phyloP scores from a whole-genome alignment of 2,888 invertebrate species.

The Tyria jacobaeae region DNA sequence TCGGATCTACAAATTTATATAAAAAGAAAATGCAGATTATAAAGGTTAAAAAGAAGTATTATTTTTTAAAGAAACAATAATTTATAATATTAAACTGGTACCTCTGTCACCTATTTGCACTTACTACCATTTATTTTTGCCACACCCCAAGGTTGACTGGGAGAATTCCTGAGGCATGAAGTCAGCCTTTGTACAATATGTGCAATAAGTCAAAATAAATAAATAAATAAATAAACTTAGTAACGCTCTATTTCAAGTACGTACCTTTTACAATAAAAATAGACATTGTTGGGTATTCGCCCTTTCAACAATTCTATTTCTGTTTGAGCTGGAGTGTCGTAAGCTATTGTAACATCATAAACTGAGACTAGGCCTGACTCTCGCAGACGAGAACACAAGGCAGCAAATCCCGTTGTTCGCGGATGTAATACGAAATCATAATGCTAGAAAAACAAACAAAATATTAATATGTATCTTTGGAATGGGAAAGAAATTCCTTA shows the following conservation, averaged over 20 bases:
- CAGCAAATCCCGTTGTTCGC: slow-evolving; percentile 93
- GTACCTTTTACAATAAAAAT: slow-evolving; percentile 91
- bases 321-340: slow-evolving; percentile 92
- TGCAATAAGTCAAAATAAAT: too few relatives aligned
- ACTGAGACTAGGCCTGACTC: slow-evolving; percentile 90
- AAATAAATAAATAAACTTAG: too few relatives aligned
- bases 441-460: slow-evolving; percentile 53
- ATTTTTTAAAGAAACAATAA: too few relatives aligned
- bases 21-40: too few relatives aligned
- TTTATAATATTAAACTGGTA: too few relatives aligned
- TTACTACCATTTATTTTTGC: too few relatives aligned
- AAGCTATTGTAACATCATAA: slow-evolving; percentile 95
- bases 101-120: too few relatives aligned
- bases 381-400: slow-evolving; percentile 85
- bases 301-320: slow-evolving; percentile 91
- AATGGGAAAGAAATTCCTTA: neutral
- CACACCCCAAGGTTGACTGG: too few relatives aligned
- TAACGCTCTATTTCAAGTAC: neutral
- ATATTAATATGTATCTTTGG: neutral
- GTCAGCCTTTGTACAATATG: too few relatives aligned
- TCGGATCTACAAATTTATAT: too few relatives aligned
- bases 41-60: too few relatives aligned
- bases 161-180: too few relatives aligned
- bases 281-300: slow-evolving; percentile 90
- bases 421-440: slow-evolving; percentile 95